phyloP scores from a whole-genome alignment of 2,113 vertebrate genomes.

The Stigmatopora argus region DNA sequence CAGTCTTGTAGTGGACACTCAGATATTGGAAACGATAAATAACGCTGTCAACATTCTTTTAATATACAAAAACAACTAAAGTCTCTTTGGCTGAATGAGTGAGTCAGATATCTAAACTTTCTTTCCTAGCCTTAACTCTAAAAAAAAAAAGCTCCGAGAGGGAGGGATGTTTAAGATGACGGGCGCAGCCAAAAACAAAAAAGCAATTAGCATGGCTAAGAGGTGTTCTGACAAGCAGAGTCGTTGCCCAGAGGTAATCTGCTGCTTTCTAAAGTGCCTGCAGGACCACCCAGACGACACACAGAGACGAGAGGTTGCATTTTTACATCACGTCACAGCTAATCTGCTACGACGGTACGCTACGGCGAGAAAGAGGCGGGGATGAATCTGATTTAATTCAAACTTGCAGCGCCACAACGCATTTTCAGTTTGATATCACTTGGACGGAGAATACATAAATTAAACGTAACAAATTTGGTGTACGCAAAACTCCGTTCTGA shows the following conservation, averaged over 20 bases:
- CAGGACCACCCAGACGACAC: constrained; percentile 14
- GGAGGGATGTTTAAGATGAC: constrained; percentile 23
- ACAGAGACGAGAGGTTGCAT: constrained; percentile 16
- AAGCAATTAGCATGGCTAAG: constrained; percentile 55
- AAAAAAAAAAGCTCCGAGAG: constrained; percentile 7
- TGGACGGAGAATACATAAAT: background rate
- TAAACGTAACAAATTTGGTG: background rate
- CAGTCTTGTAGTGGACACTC: background rate
- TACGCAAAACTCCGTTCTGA: background rate
- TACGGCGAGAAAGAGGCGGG: background rate
- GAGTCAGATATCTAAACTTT: constrained; percentile 10
- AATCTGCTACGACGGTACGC: constrained; percentile 26
- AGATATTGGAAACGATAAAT: background rate
- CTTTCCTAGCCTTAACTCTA: background rate
- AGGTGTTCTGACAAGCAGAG: constrained; percentile 53
- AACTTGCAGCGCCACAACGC: background rate
- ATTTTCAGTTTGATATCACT: background rate
- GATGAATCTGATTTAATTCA: background rate
- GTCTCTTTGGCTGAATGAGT: background rate
- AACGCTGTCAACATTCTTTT: background rate
- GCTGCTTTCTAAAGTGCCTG: constrained; percentile 29
- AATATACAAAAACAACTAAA: background rate
- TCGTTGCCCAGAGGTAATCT: constrained; percentile 48
- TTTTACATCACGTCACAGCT: constrained; percentile 44
- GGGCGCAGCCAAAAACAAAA: constrained; percentile 6